These are phyloP conservation scores for Tipula vernalis DNA, from an alignment of 2,888 invertebrate genomes.

Conservation along the genomic window DNA sequence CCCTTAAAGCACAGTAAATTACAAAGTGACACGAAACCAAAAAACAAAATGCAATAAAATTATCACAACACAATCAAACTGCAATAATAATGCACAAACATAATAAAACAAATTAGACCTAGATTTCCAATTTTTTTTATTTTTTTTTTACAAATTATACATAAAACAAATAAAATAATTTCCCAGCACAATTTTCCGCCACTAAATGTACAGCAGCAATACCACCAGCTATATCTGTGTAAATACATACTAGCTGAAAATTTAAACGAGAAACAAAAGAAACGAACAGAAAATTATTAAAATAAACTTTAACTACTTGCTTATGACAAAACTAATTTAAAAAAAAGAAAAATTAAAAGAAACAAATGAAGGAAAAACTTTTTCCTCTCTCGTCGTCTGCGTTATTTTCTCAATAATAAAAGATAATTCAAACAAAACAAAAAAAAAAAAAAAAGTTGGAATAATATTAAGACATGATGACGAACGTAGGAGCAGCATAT, in stretches of 20 bases:
- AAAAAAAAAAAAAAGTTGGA: neutral
- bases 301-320: neutral
- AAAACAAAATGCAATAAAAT: neutral
- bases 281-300: neutral
- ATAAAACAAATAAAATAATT: neutral
- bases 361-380: neutral
- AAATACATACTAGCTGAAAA: neutral
- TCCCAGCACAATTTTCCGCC: neutral
- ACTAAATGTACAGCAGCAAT: neutral
- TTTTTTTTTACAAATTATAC: neutral
- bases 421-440: neutral
- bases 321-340: neutral
- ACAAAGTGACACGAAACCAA: neutral
- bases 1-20: neutral
- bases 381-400: neutral
- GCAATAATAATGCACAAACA: neutral
- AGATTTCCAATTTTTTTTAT: neutral
- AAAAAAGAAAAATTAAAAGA: neutral
- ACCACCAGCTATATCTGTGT: neutral
- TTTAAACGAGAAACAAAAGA: neutral
- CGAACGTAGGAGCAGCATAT: neutral
- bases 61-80: neutral
- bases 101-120: neutral
- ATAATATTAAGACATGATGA: neutral
- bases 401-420: neutral